Evolutionary conservation across 1,140 invertebrate genomes (phyloP).

Genomic region (Drosophila orena): DNA sequence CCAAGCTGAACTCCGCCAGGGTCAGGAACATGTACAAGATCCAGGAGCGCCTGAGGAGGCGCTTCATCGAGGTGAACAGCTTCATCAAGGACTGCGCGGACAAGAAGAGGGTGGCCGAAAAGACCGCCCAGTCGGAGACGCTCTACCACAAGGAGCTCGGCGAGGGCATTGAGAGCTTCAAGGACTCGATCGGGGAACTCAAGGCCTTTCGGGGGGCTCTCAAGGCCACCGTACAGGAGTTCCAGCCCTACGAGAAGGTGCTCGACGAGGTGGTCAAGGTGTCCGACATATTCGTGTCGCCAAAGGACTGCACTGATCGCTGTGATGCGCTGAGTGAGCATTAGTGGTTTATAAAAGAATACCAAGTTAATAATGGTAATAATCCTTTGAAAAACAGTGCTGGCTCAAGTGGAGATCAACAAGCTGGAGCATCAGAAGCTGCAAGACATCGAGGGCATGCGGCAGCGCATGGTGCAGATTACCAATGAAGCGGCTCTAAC

Average conservation of each 20-base stretch:
- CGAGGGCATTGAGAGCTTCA: constrained; percentile 60
- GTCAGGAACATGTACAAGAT: constrained; percentile 70
- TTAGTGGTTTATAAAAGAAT: background rate
- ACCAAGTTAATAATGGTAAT: background rate
- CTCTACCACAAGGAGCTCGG: constrained; percentile 62
- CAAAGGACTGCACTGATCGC: constrained; percentile 76
- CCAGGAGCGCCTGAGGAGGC: constrained; percentile 68
- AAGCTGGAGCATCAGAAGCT: constrained; percentile 69
- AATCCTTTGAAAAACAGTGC: constrained; percentile 42
- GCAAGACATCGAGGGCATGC: constrained; percentile 76
- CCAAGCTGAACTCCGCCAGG: constrained; percentile 54
- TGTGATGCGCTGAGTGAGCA: constrained; percentile 69
- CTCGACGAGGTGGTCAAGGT: constrained; percentile 73
- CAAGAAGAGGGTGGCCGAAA: constrained; percentile 69
- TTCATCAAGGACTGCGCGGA: constrained; percentile 81
- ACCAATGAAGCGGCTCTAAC: constrained; percentile 76
- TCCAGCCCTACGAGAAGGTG: constrained; percentile 77
- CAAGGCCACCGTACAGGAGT: constrained; percentile 71
- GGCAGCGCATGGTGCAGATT: constrained; percentile 74
- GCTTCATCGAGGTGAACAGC: constrained; percentile 79
- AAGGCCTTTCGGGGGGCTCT: constrained; percentile 66
- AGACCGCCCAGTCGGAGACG: constrained; percentile 50
- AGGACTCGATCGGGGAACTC: constrained; percentile 62
- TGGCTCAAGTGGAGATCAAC: constrained; percentile 76
- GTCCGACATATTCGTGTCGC: constrained; percentile 64